These are phyloP conservation scores for Xiphophorus maculatus DNA, from an alignment of 2,113 vertebrate species.

Conservation along the genomic window DNA sequence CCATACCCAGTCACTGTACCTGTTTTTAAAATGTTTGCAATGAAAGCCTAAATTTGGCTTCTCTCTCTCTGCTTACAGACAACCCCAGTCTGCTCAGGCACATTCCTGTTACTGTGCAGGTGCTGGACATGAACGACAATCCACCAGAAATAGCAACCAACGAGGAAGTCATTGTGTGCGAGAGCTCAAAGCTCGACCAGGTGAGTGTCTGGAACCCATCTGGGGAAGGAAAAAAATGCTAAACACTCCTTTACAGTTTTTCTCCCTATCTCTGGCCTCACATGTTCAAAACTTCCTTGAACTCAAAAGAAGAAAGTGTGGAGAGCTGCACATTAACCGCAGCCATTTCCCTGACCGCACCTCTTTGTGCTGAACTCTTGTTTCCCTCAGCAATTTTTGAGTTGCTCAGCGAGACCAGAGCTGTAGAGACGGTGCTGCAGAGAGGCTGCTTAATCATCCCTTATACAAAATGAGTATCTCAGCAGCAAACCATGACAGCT, in stretches of 20 bases:
- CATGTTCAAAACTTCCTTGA: constrained; percentile 24
- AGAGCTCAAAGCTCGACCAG: constrained; percentile 91
- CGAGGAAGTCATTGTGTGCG: constrained; percentile 92
- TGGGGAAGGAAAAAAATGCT: background rate
- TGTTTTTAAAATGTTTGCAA: constrained; percentile 17
- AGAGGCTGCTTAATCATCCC: constrained; percentile 64
- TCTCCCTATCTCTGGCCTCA: background rate
- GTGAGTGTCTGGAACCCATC: constrained; percentile 73
- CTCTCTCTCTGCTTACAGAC: constrained; percentile 79
- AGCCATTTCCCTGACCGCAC: background rate
- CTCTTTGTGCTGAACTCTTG: constrained; percentile 29
- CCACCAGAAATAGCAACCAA: constrained; percentile 87
- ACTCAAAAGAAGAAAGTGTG: constrained; percentile 25
- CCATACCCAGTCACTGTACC: background rate
- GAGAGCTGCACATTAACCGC: constrained; percentile 14
- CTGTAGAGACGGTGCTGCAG: constrained; percentile 18
- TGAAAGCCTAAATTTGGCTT: constrained; percentile 37
- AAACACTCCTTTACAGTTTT: constrained; percentile 14
- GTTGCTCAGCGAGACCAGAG: constrained; percentile 28
- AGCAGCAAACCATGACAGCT: constrained; percentile 72
- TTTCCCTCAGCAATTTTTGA: constrained; percentile 48
- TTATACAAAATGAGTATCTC: constrained; percentile 70
- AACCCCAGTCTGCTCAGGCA: constrained; percentile 88
- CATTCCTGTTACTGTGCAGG: constrained; percentile 88
- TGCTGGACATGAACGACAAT: constrained; percentile 96